Evolutionary conservation across 1,140 invertebrate genomes (phyloP).

Genomic region (Lasioglossum baleicum): DNA sequence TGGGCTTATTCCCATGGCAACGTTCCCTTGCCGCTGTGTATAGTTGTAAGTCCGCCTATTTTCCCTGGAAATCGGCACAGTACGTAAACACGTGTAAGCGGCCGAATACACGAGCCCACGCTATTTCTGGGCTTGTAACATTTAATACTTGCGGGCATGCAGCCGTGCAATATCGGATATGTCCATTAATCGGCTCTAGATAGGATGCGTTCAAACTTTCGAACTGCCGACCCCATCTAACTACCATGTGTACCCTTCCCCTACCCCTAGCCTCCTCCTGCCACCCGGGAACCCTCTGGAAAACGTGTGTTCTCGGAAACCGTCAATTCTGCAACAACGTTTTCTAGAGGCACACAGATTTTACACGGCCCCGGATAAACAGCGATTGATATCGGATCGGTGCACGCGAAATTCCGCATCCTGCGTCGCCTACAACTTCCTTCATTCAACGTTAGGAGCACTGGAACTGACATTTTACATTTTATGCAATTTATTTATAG

Average conservation of each 20-base stretch:
- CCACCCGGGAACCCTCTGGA: too few species aligned
- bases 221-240: conserved; percentile 22
- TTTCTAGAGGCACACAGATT: not conserved
- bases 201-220: conserved; percentile 35
- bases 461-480: too few species aligned
- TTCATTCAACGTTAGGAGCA: too few species aligned
- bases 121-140: conserved; percentile 46
- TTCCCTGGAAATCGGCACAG: conserved; percentile 47
- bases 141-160: conserved; percentile 48
- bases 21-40: conserved; percentile 26
- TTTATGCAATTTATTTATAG: too few species aligned
- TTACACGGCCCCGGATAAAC: too few species aligned
- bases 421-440: too few species aligned
- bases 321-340: not conserved
- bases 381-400: not conserved
- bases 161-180: conserved; percentile 53
- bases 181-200: conserved; percentile 53
- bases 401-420: too few species aligned
- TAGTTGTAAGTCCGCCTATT: conserved; percentile 47
- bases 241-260: not conserved
- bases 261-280: too few species aligned
- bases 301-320: not conserved
- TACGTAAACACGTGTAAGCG: conserved; percentile 26
- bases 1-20: conserved; percentile 64
- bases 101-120: not conserved